Evolutionary conservation across 2,113 vertebrate genomes (phyloP), one percentile per base, ranked within the genome.

Genomic region (Struthidea cinerea): DNA sequence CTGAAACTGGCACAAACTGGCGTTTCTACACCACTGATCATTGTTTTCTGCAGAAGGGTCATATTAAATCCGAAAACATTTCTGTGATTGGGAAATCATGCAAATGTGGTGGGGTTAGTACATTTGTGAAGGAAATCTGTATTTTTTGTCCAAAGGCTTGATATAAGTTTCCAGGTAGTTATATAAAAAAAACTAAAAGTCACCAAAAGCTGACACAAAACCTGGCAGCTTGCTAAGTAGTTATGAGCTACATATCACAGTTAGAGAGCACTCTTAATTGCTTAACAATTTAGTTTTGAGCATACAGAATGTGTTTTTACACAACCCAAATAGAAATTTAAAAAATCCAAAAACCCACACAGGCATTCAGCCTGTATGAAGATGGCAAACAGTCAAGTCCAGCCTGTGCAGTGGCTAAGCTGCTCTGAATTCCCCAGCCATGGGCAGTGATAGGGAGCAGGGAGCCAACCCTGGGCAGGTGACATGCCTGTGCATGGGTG

Each of bases 401-500:
- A 69, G 24, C 52, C 53, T 77, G 11, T 71, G 30, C 67, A 64
- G 16, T 41, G 44, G 24, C 57, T 60, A 75, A 64, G 14, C 42
- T 59, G 23, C 50, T 82, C 32, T 1, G 8, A 50, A 60, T 65
- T 27, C 37, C 7, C 8, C 3, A 3, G 26, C 27, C 16, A 23
- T 13, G 10, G 71, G 37, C 39, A 60, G 14, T 3, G 13, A 39
- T n/a, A 20, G 41, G n/a, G 26, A 94, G 27, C 18, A 32, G 24
- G 21, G 24, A 75, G 15, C 26, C 53, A 78, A 2, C 14, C 52
- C 27, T 22, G 56, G 26, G 32, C 26, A 57, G 59, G 16, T 0
- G 1, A 46, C 11, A 7, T 2, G 0, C 16, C 18, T 67, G 21
- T 30, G 24, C 15, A 13, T 22, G 42, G 4, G 20, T 6, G 2